These are phyloP conservation scores for Genyomyrus donnyi DNA, from an alignment of 2,113 vertebrate genomes.

Conservation along the genomic window DNA sequence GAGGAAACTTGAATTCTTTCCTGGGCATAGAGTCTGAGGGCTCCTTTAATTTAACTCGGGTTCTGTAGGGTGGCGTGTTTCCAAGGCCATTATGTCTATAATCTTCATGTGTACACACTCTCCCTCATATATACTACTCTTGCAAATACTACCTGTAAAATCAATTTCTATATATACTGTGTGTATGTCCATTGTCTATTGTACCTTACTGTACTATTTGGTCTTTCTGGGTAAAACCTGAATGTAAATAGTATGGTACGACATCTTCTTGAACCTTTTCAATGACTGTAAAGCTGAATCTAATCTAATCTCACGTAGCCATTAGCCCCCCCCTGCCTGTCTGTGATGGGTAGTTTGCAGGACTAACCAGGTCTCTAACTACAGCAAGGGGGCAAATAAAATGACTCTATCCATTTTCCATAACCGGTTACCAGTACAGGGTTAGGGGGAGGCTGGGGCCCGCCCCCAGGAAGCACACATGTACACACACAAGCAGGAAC, in stretches of 20 bases:
- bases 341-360: background rate
- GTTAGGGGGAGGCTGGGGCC: background rate
- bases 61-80: constrained; percentile 22
- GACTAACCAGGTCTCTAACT: background rate
- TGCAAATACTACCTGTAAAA: background rate
- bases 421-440: background rate
- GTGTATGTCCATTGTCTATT: background rate
- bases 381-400: background rate
- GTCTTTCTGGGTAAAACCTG: background rate
- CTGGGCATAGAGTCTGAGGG: background rate
- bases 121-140: too few relatives aligned
- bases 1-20: constrained; percentile 26
- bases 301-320: background rate
- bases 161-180: too few relatives aligned
- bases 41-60: constrained; percentile 14
- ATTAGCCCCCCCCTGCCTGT: constrained; percentile 14
- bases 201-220: background rate
- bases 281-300: background rate
- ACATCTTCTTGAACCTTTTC: background rate
- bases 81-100: constrained; percentile 18
- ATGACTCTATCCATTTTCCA: background rate
- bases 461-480: background rate
- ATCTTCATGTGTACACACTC: background rate
- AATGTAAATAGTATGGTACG: background rate
- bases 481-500: background rate